Conservation (phyloP, 1,140 invertebrate species). For the Drosophila neocordata region DNA sequence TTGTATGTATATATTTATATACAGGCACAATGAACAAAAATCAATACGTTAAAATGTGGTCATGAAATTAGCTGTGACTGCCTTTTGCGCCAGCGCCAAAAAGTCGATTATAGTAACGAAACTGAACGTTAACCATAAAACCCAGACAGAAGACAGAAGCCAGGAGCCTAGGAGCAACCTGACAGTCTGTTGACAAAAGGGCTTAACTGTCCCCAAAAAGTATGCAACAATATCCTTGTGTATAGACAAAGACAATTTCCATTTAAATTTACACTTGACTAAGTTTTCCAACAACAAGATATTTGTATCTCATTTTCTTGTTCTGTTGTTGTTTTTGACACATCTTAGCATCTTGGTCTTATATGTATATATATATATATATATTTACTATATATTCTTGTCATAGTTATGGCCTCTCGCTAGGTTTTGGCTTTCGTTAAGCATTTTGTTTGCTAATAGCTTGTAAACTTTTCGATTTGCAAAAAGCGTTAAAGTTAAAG, state of each 20-base stretch:
- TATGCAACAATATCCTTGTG: slow-evolving; percentile 37
- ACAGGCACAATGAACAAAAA: slow-evolving; percentile 48
- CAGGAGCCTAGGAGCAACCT: slow-evolving; percentile 25
- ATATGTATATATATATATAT: not conserved
- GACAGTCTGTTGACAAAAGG: slow-evolving; percentile 60
- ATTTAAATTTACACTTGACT: slow-evolving; percentile 65
- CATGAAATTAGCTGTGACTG: slow-evolving; percentile 71
- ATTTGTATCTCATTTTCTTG: slow-evolving; percentile 15
- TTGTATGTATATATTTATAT: not conserved
- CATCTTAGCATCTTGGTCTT: slow-evolving; percentile 26
- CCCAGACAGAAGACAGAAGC: slow-evolving; percentile 20
- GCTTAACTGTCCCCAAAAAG: slow-evolving; percentile 63
- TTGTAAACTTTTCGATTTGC: slow-evolving; percentile 46
- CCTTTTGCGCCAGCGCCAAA: slow-evolving; percentile 67
- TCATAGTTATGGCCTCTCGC: slow-evolving; percentile 11
- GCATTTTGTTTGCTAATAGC: slow-evolving; percentile 43
- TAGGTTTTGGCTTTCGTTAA: slow-evolving; percentile 38
- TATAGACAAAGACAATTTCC: slow-evolving; percentile 41
- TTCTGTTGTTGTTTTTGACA: slow-evolving; percentile 20
- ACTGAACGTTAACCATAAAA: slow-evolving; percentile 32
- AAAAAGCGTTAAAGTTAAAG: slow-evolving; percentile 56
- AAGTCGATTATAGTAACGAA: slow-evolving; percentile 52
- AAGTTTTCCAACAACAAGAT: slow-evolving; percentile 29
- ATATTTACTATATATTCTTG: not conserved
- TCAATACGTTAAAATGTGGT: slow-evolving; percentile 75